Evolutionary conservation across 2,888 invertebrate genomes (phyloP).

Genomic region (Antitype chi): DNA sequence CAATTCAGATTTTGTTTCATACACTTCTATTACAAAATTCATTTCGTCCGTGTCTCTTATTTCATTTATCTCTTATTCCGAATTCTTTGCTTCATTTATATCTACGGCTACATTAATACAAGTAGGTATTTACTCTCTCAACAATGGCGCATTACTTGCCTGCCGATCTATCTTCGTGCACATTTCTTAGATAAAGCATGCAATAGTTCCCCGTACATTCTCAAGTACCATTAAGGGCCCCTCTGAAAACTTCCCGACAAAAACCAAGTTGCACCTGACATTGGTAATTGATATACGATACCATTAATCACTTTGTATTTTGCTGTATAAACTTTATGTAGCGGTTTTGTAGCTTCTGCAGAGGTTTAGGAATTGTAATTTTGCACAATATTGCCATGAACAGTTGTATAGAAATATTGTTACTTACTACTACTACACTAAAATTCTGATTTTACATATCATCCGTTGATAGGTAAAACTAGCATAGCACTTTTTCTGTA

Average conservation of each 20-base stretch:
- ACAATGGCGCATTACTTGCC: slow-evolving; percentile 51
- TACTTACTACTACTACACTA: not conserved
- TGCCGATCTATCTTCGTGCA: slow-evolving; percentile 69
- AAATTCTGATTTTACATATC: not conserved
- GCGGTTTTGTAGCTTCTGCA: slow-evolving; percentile 32
- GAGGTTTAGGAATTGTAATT: slow-evolving; percentile 36
- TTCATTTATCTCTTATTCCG: slow-evolving; percentile 56
- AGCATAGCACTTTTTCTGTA: no score
- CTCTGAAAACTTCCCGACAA: slow-evolving; percentile 76
- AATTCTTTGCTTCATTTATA: slow-evolving; percentile 50
- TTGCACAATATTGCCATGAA: slow-evolving; percentile 9
- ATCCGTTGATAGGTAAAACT: no score
- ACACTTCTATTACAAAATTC: slow-evolving; percentile 49
- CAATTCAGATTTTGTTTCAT: slow-evolving; percentile 52
- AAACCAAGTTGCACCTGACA: slow-evolving; percentile 86
- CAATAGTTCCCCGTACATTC: slow-evolving; percentile 73
- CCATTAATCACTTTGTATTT: slow-evolving; percentile 85
- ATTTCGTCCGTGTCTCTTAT: slow-evolving; percentile 53
- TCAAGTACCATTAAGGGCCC: slow-evolving; percentile 75
- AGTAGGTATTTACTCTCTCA: slow-evolving; percentile 55
- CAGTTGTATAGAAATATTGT: not conserved
- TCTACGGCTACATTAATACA: slow-evolving; percentile 52
- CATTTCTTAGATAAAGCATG: slow-evolving; percentile 72
- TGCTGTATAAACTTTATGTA: slow-evolving; percentile 73
- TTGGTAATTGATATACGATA: slow-evolving; percentile 86